Evolutionary conservation across 2,797 vertebrate species (phyloP), one percentile per base, ranked within the genome.

Genomic region (Spondyliosoma cantharus): DNA sequence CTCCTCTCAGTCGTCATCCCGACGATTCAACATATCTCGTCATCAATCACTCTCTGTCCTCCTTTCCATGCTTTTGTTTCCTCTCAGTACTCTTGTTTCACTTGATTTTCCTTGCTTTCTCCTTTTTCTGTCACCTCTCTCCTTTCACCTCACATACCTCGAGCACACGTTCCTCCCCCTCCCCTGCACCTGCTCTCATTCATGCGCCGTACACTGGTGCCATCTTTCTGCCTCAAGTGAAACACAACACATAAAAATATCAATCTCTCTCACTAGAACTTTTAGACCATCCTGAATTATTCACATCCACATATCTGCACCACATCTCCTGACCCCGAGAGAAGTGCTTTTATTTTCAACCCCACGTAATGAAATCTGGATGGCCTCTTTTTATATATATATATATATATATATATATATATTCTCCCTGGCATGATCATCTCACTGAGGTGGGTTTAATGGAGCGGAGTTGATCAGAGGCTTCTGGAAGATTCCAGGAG

Each of bases 251-350:
- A 86, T 86, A 85, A 90, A 90, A 86, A 88, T 80, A 82, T 90
- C 73, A 37, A 49, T 84, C 78, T 84, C 61, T 66, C 81, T 57
- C 74, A 79, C 87, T 71, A 71, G 67, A 84, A 89, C 89, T 93
- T 92, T 94, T 88, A 93, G 82, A 88, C 85, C 63, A 43, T 50
- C 20, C 63, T 95, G 87, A 94, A 95, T 95, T 88, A 95, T 95
- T 95, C 67, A 96, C 78, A 16, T 48, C 22, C 77, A 64, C 70
- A 88, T 91, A 90, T 93, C 90, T 89, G 86, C 84, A 48, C 74
- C 83, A 84, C 88, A 87, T 87, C 84, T 25, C 74, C 76, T 83
- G 78, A 92, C 90, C 84, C 74, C 13, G 22, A 84, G 85, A 87
- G 78, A 87, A 94, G 91, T 93, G 93, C 87, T 93, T 94, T 95